Evolutionary conservation across 2,797 vertebrate genomes (phyloP).

Genomic region (Lepidocolaptes lacrymiger): DNA sequence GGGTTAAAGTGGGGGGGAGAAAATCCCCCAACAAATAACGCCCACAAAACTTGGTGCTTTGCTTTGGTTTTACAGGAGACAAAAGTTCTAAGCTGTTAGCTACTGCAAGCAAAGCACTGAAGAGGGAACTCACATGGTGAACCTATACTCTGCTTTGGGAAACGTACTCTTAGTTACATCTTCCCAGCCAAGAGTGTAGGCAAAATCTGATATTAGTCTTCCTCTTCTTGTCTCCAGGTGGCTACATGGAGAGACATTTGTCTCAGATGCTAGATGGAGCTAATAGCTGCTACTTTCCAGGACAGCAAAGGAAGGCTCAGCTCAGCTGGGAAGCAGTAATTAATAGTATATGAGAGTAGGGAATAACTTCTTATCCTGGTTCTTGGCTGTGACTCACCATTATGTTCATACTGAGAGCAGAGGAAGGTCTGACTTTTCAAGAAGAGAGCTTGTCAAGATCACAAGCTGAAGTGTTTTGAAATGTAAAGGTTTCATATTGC

Average conservation of each 20-base stretch:
- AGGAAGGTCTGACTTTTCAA: not conserved
- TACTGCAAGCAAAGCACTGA: not conserved
- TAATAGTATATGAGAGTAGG: not conserved
- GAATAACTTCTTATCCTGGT: not conserved
- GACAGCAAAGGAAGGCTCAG: not conserved
- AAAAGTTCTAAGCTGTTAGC: not conserved
- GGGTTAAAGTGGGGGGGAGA: not conserved
- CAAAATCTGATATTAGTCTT: not conserved
- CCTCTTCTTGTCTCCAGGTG: not conserved
- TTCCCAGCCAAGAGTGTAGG: not conserved
- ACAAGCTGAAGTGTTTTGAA: not conserved
- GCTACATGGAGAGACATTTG: not conserved
- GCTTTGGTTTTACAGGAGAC: not conserved
- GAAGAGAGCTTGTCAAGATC: not conserved
- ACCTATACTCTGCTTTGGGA: not conserved
- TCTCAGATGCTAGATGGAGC: not conserved
- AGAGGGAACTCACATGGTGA: not conserved
- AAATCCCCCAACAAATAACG: not conserved
- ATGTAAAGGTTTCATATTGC: not conserved
- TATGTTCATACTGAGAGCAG: not conserved
- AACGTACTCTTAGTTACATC: not conserved
- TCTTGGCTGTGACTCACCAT: not conserved
- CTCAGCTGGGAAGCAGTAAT: not conserved
- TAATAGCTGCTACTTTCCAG: not conserved
- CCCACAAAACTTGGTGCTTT: accelerated